These are phyloP conservation scores for Cryptotermes secundus DNA, from an alignment of 1,140 invertebrate genomes.

Conservation along the genomic window DNA sequence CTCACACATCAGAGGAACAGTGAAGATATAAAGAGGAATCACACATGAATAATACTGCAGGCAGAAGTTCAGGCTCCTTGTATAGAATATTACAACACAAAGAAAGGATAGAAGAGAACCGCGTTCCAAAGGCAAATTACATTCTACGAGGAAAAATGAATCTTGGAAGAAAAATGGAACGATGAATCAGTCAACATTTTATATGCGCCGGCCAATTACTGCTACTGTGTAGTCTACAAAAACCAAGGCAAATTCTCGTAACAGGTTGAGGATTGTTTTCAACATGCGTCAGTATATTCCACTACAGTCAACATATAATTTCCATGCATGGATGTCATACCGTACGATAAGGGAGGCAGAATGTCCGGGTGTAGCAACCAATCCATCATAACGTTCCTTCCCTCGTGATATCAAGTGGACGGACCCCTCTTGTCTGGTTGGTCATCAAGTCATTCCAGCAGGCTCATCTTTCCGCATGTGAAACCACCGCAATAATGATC, in stretches of 20 bases:
- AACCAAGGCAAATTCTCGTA: not conserved
- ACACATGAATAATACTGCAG: no score
- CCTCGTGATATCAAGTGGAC: not conserved
- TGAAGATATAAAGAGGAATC: no score
- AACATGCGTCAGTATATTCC: not conserved
- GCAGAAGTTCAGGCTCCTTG: no score
- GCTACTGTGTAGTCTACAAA: not conserved
- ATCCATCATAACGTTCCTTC: not conserved
- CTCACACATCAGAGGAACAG: no score
- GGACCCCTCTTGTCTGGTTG: not conserved
- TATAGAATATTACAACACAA: no score
- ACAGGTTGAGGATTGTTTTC: not conserved
- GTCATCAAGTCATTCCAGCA: not conserved
- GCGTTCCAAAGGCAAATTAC: no score
- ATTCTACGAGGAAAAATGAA: no score
- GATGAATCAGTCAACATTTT: no score
- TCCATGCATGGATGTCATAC: not conserved
- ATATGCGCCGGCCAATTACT: no score
- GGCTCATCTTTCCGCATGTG: not conserved
- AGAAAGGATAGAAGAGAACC: no score
- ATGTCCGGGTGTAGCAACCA: not conserved
- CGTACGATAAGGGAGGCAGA: not conserved
- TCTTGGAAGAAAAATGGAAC: no score
- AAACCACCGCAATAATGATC: not conserved
- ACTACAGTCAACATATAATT: not conserved